These are phyloP conservation scores for Vanessa atalanta DNA, from an alignment of 1,140 invertebrate species.

Conservation along the genomic window DNA sequence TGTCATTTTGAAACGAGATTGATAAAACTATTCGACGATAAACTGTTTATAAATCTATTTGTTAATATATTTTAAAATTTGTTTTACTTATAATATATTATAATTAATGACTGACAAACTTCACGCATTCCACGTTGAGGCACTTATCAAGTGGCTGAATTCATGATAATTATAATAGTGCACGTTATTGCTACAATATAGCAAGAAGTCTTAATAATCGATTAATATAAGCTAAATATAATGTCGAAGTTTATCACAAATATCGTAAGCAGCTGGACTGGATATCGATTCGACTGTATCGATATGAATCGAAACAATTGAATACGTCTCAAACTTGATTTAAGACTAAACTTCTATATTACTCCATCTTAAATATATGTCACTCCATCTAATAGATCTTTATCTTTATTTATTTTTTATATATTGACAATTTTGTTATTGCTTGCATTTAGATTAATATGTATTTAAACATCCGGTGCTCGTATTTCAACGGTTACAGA, in stretches of 20 bases:
- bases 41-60: slow-evolving; percentile 42
- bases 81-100: slow-evolving; percentile 44
- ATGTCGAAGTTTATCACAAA: slow-evolving; percentile 72
- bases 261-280: slow-evolving; percentile 72
- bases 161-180: slow-evolving; percentile 55
- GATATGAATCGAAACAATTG: slow-evolving; percentile 18
- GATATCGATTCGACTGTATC: slow-evolving; percentile 44
- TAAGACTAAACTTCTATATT: slow-evolving; percentile 15
- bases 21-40: slow-evolving; percentile 37
- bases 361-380: slow-evolving; percentile 20
- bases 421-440: slow-evolving; percentile 28
- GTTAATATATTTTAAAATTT: slow-evolving; percentile 43
- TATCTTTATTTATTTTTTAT: slow-evolving; percentile 21
- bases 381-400: slow-evolving; percentile 6
- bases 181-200: slow-evolving; percentile 62
- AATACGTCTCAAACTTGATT: slow-evolving; percentile 17
- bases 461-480: slow-evolving; percentile 65
- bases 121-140: slow-evolving; percentile 63
- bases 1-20: slow-evolving; percentile 47
- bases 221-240: slow-evolving; percentile 65
- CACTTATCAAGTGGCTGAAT: slow-evolving; percentile 70
- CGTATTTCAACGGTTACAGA: slow-evolving; percentile 76
- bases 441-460: slow-evolving; percentile 11
- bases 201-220: slow-evolving; percentile 46
- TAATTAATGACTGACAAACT: slow-evolving; percentile 43